Conservation (phyloP, 2,797 vertebrate genomes). For the Sus cebifrons region DNA sequence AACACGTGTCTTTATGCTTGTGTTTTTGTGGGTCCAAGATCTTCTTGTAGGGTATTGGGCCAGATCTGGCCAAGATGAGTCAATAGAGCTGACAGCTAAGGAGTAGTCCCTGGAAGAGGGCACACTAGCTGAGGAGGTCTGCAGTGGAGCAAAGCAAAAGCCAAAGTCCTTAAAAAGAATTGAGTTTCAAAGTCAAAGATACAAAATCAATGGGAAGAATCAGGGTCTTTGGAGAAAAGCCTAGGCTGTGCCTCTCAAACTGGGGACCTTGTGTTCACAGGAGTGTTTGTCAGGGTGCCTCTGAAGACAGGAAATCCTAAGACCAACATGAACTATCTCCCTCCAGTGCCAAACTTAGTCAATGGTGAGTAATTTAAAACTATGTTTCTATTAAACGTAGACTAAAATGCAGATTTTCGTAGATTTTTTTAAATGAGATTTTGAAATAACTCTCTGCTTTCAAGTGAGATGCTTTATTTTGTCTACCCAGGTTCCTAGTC, state of each 20-base stretch:
- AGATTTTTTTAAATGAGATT: conserved; percentile 22
- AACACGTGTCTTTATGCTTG: neutral
- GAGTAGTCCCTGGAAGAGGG: neutral
- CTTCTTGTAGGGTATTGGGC: neutral
- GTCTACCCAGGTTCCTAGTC: neutral
- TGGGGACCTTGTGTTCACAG: conserved; percentile 58
- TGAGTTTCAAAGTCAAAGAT: neutral
- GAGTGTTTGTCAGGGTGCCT: conserved; percentile 29
- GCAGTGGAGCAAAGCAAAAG: neutral
- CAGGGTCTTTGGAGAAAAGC: neutral
- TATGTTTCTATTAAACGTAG: neutral
- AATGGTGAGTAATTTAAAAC: conserved; percentile 68
- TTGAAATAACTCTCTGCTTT: neutral
- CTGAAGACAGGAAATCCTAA: neutral
- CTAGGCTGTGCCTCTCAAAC: neutral
- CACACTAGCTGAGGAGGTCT: neutral
- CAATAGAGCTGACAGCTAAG: neutral
- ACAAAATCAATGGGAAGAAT: neutral
- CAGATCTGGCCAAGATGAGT: neutral
- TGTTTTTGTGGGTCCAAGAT: neutral
- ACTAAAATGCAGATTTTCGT: neutral
- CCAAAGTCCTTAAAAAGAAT: neutral
- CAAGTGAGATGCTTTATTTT: neutral
- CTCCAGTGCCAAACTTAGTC: neutral
- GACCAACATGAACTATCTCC: neutral